phyloP scores from a whole-genome alignment of 1,140 invertebrate genomes.

The Diabrotica virgifera region DNA sequence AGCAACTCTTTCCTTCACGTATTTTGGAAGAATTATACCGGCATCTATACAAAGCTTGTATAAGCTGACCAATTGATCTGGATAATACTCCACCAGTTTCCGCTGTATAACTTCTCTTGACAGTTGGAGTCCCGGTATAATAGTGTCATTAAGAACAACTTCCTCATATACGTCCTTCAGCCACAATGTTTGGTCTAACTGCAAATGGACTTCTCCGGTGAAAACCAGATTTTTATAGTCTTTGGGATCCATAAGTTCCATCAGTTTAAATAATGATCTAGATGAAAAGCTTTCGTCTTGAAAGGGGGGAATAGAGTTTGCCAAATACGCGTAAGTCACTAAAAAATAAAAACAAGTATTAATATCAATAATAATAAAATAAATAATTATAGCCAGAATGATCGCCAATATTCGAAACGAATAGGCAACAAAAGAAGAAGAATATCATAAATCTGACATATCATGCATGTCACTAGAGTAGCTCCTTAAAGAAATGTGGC shows the following conservation, averaged over 20 bases:
- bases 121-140: conserved; percentile 28
- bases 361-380: too few relatives aligned
- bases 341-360: conserved; percentile 13
- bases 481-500: too few relatives aligned
- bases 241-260: conserved; percentile 12
- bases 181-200: conserved; percentile 36
- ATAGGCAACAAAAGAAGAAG: too few relatives aligned
- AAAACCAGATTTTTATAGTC: conserved; percentile 25
- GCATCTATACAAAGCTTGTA: conserved; percentile 33
- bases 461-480: too few relatives aligned
- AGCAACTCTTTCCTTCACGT: conserved; percentile 21
- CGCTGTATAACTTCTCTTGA: conserved; percentile 30
- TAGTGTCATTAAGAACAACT: conserved; percentile 22
- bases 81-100: conserved; percentile 23
- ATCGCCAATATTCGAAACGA: too few relatives aligned
- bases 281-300: conserved; percentile 31
- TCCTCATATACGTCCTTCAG: conserved; percentile 35
- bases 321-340: conserved; percentile 35
- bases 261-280: conserved; percentile 15
- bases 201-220: conserved; percentile 30
- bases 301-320: conserved; percentile 36
- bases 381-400: too few relatives aligned
- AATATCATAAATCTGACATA: too few relatives aligned
- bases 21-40: conserved; percentile 32
- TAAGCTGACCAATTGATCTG: conserved; percentile 26